Evolutionary conservation across 2,888 invertebrate species (phyloP).

Genomic region (Malthinus flaveolus): DNA sequence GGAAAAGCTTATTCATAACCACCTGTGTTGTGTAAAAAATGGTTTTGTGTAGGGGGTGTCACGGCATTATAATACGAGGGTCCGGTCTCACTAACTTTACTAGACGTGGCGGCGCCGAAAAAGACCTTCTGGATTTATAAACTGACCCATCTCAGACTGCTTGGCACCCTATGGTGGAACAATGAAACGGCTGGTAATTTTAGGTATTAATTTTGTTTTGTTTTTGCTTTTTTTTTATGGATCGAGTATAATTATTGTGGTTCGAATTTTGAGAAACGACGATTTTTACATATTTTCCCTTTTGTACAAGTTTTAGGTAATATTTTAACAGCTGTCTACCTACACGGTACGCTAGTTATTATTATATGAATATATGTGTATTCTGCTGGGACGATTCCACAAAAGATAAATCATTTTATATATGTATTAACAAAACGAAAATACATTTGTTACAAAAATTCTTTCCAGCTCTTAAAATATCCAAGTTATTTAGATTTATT

Average conservation of each 20-base stretch:
- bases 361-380: slow-evolving; percentile 7
- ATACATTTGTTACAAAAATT: slow-evolving; percentile 22
- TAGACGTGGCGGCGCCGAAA: slow-evolving; percentile 41
- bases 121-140: slow-evolving; percentile 23
- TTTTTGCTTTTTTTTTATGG: neutral
- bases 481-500: slow-evolving; percentile 29
- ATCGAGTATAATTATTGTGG: slow-evolving; percentile 1
- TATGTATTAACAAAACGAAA: slow-evolving; percentile 16
- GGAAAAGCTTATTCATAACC: slow-evolving; percentile 36
- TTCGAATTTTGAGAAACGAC: slow-evolving; percentile 2
- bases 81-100: slow-evolving; percentile 22
- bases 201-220: neutral
- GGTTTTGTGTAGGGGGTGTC: slow-evolving; percentile 26
- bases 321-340: slow-evolving; percentile 19
- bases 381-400: slow-evolving; percentile 9
- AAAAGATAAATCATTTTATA: slow-evolving; percentile 19
- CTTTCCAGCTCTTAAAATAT: slow-evolving; percentile 24
- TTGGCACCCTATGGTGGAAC: slow-evolving; percentile 33
- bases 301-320: slow-evolving; percentile 9
- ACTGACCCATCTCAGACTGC: slow-evolving; percentile 32
- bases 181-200: slow-evolving; percentile 17
- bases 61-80: slow-evolving; percentile 23
- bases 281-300: slow-evolving; percentile 5
- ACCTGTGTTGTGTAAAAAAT: slow-evolving; percentile 36
- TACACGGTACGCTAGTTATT: slow-evolving; percentile 3